Base-by-base conservation (phyloP, 1,140 invertebrate genomes). In the Diabrotica undecimpunctata region DNA sequence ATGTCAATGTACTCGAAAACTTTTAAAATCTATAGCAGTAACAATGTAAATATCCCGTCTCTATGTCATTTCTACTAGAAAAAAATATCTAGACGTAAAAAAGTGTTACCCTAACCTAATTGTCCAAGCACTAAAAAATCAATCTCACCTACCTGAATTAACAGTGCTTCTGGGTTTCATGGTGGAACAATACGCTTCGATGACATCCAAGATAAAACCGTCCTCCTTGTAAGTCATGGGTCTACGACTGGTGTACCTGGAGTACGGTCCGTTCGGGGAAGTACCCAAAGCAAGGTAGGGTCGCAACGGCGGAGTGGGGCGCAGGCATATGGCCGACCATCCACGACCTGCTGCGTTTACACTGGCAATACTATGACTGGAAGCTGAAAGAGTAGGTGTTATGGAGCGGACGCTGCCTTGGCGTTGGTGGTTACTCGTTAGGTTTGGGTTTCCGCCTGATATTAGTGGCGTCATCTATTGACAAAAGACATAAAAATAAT, bases 171-270 rank as follows among this genome's bases (percentile, higher is more conserved):
- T 82, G 60, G 86, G 84, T 67, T 87, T 87, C 53, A 86, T 86
- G 72, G 88, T 89, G 58, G 89, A 86, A 81, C 94, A 97, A 80
- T 98, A 98, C 0, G 92, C 91, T 82, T 98, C 96, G 64, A 98
- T 95, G 52, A 98, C 94, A 77, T 92, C 89, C 62, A 98, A 80
- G 73, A 98, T 93, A 60, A 92, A 83, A n/a, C 94, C 92, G 81
- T 98, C 96, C 77, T 98, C 96, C 79, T 97, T 93, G 80, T 90
- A 93, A 79, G 77, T 86, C 79, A 75, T 83, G 79, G 80, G 82
- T 81, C 66, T 82, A 75, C 61, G 81, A 79, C 50, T 81, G 41
- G 8, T 46, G 78, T 78, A 83, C 79, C 72, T 79, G 70, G 74
- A 81, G 74, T 72, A 83, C 77, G 68, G 82, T 74, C 14, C 81